Percentiles rank a stretch among this genome's conserved stretches.
Evolutionary conservation across 2,888 invertebrate genomes (phyloP).

Genomic region (Linnaemya vulpina): DNA sequence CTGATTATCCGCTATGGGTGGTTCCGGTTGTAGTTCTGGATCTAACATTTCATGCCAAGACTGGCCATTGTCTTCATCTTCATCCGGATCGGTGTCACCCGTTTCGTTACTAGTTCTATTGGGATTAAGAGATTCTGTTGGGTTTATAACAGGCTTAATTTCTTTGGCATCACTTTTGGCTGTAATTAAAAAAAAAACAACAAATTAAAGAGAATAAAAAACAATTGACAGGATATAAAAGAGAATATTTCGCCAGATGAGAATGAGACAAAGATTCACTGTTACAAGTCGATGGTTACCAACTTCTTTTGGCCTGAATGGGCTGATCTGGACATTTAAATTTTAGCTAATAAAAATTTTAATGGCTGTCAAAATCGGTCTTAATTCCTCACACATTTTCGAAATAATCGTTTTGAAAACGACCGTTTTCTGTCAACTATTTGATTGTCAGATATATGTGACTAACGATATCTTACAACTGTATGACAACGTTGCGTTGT

Average conservation of each 20-base stretch:
- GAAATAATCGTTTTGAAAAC: too few species aligned
- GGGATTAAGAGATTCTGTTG: conserved; percentile 62
- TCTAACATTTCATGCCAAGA: conserved; percentile 90
- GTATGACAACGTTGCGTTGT: too few species aligned
- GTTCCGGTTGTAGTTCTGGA: conserved; percentile 91
- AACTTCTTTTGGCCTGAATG: too few species aligned
- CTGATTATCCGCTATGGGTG: conserved; percentile 90
- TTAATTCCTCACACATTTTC: too few species aligned
- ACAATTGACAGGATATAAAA: background rate
- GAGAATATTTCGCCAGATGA: background rate
- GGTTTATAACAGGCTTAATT: conserved; percentile 79
- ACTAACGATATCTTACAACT: too few species aligned
- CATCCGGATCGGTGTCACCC: conserved; percentile 75
- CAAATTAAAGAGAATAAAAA: background rate
- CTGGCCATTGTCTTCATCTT: conserved; percentile 80
- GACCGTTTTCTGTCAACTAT: too few species aligned
- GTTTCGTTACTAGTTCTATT: conserved; percentile 66
- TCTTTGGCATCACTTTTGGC: conserved; percentile 83
- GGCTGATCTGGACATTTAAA: too few species aligned
- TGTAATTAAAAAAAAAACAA: conserved; percentile 69
- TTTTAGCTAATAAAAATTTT: too few species aligned
- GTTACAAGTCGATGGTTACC: too few species aligned
- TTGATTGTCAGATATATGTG: too few species aligned
- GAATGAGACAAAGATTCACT: conserved; percentile 7
- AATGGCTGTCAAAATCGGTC: too few species aligned